Evolutionary conservation across 2,888 invertebrate genomes (phyloP).

Genomic region (Heliothis peltigera): DNA sequence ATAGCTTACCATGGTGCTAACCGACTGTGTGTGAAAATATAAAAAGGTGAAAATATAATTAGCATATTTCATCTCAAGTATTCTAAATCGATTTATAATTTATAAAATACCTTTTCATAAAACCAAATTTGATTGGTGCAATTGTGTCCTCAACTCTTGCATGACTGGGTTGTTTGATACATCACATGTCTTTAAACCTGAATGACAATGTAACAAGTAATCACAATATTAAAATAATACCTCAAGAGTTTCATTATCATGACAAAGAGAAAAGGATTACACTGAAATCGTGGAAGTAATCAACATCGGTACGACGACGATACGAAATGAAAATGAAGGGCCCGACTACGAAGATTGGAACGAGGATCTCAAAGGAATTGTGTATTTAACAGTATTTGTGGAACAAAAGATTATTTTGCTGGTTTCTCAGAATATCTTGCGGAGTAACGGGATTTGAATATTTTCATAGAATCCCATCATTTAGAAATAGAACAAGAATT

Average conservation of each 20-base stretch:
- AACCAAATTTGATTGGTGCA: too few relatives aligned
- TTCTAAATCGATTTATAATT: too few relatives aligned
- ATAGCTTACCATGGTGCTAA: too few relatives aligned
- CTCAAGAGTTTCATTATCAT: slow-evolving; percentile 43
- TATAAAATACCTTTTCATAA: too few relatives aligned
- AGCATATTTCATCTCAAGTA: too few relatives aligned
- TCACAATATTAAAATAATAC: slow-evolving; percentile 17
- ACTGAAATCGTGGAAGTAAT: slow-evolving; percentile 40
- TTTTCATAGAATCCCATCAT: not conserved
- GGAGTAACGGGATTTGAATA: slow-evolving; percentile 14
- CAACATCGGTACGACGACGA: slow-evolving; percentile 36
- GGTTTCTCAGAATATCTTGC: slow-evolving; percentile 23
- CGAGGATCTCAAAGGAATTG: slow-evolving; percentile 28
- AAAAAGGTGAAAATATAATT: too few relatives aligned
- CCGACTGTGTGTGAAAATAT: too few relatives aligned
- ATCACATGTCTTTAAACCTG: not conserved
- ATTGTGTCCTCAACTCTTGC: too few relatives aligned
- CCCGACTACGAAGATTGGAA: slow-evolving; percentile 16
- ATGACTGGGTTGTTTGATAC: too few relatives aligned
- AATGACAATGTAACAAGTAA: not conserved
- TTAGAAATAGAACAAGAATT: not conserved
- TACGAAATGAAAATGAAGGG: slow-evolving; percentile 40
- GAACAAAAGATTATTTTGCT: slow-evolving; percentile 22
- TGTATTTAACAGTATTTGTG: slow-evolving; percentile 28
- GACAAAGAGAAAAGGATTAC: slow-evolving; percentile 52